These are phyloP conservation scores for Icerya purchasi DNA, from an alignment of 2,888 invertebrate species.

Conservation along the genomic window DNA sequence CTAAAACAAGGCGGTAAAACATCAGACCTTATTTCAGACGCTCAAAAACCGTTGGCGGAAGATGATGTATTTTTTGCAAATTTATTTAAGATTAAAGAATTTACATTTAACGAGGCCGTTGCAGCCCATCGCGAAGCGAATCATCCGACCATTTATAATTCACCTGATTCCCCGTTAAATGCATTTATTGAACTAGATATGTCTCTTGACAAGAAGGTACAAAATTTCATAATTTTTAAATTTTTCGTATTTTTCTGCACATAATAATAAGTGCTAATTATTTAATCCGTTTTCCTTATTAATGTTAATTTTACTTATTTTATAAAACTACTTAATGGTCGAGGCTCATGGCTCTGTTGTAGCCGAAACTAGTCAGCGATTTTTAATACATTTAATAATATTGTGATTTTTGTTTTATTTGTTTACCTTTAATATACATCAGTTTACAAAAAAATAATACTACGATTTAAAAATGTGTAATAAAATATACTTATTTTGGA, in stretches of 20 bases:
- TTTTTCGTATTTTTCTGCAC: too few species aligned
- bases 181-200: constrained; percentile 60
- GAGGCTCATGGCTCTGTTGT: not conserved
- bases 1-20: too few species aligned
- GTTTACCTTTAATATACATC: too few species aligned
- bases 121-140: constrained; percentile 56
- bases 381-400: too few species aligned
- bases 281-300: not conserved
- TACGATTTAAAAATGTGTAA: not conserved
- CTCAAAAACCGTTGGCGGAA: too few species aligned
- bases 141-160: constrained; percentile 60
- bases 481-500: not conserved
- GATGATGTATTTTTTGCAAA: constrained; percentile 41
- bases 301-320: not conserved
- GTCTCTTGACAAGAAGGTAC: constrained; percentile 39
- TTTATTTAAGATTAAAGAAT: constrained; percentile 36
- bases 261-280: not conserved
- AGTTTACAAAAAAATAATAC: too few species aligned
- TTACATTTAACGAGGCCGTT: constrained; percentile 52
- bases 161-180: constrained; percentile 44
- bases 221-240: too few species aligned
- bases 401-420: too few species aligned
- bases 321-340: not conserved
- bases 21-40: too few species aligned
- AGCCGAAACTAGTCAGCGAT: not conserved